Percentiles rank a stretch among this genome's conserved stretches.
Evolutionary conservation across 2,888 invertebrate species (phyloP).

Genomic region (Phyto melanocephala): DNA sequence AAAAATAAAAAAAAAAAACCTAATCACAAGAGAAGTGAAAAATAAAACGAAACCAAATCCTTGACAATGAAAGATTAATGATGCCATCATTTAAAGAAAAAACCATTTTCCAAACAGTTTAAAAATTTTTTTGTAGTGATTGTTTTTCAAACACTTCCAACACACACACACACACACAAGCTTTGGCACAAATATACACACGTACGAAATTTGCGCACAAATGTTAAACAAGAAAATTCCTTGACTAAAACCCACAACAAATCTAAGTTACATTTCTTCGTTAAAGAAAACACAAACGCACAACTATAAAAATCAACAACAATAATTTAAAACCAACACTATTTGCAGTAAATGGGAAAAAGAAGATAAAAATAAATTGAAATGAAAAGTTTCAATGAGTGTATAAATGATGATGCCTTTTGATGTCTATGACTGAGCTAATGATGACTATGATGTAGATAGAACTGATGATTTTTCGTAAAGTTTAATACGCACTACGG

Average conservation of each 20-base stretch:
- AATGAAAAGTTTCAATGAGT: not conserved
- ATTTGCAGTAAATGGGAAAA: not conserved
- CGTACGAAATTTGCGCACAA: no score
- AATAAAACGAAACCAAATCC: slow-evolving; percentile 39
- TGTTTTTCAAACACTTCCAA: slow-evolving; percentile 45
- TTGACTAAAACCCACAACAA: not conserved
- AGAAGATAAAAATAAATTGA: not conserved
- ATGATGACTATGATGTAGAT: slow-evolving; percentile 29
- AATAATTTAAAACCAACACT: slow-evolving; percentile 8
- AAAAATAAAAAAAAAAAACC: not conserved
- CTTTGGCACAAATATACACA: not conserved
- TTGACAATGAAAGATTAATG: slow-evolving; percentile 67
- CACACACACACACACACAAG: slow-evolving; percentile 12
- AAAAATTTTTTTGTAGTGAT: slow-evolving; percentile 58
- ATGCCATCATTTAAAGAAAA: slow-evolving; percentile 61
- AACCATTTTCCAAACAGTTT: slow-evolving; percentile 59
- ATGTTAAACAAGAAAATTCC: slow-evolving; percentile 6
- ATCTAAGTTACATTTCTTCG: not conserved
- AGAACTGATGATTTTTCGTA: slow-evolving; percentile 22
- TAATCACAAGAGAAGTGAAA: not conserved
- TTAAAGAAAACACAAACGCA: not conserved
- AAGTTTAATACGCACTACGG: not conserved
- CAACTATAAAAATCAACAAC: slow-evolving; percentile 20
- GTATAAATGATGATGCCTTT: slow-evolving; percentile 49
- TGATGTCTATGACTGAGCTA: slow-evolving; percentile 16